phyloP scores from a whole-genome alignment of 2,797 vertebrate species.

The Potorous gilbertii region DNA sequence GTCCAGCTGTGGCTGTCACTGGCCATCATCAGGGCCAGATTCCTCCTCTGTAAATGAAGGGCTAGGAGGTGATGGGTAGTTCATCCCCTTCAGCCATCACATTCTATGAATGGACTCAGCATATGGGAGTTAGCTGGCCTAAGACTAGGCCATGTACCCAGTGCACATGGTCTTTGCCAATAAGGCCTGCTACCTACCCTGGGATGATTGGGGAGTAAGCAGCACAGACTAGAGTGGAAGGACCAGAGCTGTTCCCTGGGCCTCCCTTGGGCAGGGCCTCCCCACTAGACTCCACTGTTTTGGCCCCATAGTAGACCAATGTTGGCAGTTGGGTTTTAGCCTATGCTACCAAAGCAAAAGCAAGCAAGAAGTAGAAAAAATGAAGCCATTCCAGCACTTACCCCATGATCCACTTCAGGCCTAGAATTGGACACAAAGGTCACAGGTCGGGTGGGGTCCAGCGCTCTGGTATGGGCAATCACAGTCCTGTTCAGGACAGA shows the following conservation, averaged over 20 bases:
- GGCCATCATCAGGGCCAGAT: neutral
- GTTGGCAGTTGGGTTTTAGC: neutral
- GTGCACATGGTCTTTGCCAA: neutral
- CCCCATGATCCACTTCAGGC: conserved; percentile 91
- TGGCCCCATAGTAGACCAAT: too few species aligned
- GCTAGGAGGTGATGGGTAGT: too few species aligned
- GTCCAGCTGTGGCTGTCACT: neutral
- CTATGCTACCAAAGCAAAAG: neutral
- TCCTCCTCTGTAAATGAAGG: neutral
- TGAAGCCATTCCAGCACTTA: conserved; percentile 83
- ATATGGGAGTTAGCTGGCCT: neutral
- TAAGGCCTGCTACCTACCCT: neutral
- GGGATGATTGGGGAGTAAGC: neutral
- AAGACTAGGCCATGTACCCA: neutral
- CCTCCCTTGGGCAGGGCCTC: neutral
- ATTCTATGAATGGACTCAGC: neutral
- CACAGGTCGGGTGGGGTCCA: conserved; percentile 92
- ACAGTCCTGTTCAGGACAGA: conserved; percentile 88
- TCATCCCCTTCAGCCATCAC: neutral
- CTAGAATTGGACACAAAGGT: conserved; percentile 90
- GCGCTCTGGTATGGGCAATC: conserved; percentile 90
- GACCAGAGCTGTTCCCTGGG: neutral
- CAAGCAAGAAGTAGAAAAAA: neutral
- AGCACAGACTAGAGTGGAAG: neutral
- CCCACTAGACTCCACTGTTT: neutral